Percentiles rank a stretch among this genome's conserved stretches.
These are phyloP conservation scores for Dermochelys coriacea DNA, from an alignment of 2,797 vertebrate genomes.

Conservation along the genomic window DNA sequence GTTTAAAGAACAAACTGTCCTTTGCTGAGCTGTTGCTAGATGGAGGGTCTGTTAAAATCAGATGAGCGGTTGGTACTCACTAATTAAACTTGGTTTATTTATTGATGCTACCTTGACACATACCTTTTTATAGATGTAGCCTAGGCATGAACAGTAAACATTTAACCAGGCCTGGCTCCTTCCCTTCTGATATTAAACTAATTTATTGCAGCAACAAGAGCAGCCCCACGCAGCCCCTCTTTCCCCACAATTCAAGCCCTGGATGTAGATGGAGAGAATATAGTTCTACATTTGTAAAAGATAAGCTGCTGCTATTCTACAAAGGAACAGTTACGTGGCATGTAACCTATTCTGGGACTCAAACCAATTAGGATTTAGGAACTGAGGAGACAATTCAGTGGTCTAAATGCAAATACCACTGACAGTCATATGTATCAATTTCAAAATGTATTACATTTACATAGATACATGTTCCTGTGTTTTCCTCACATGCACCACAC, in stretches of 20 bases:
- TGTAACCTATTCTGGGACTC: background rate
- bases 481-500: rapidly evolving
- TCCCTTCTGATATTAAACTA: background rate
- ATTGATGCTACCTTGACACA: background rate
- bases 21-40: constrained; percentile 12
- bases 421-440: background rate
- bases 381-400: background rate
- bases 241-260: rapidly evolving
- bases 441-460: background rate
- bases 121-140: background rate
- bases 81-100: constrained; percentile 26
- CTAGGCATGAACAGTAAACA: background rate
- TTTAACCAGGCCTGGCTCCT: background rate
- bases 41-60: constrained; percentile 44
- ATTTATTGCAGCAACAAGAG: background rate
- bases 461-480: background rate
- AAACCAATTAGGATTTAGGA: background rate
- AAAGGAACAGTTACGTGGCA: background rate
- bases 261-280: background rate
- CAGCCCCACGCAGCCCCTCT: background rate
- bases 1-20: background rate
- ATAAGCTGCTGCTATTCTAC: background rate
- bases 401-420: background rate
- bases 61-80: constrained; percentile 9
- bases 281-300: background rate